Conservation (phyloP, 2,113 vertebrate genomes). For the Catharus fuscescens region DNA sequence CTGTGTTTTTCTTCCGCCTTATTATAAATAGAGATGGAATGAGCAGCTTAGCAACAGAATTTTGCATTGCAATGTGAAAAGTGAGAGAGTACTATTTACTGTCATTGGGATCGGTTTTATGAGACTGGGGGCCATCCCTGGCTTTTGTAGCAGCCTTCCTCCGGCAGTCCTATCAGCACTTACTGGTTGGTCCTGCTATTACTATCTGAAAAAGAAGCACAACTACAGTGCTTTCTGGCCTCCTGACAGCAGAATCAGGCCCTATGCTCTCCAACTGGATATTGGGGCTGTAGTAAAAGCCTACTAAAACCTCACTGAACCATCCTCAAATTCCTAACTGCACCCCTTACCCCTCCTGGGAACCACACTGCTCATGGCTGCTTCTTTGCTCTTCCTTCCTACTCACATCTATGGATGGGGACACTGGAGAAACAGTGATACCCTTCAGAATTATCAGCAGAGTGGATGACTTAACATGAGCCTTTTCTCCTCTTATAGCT, state of each 20-base stretch:
- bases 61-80: neutral
- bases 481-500: neutral
- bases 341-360: neutral
- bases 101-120: neutral
- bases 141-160: neutral
- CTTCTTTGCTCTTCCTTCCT: neutral
- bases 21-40: neutral
- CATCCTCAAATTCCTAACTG: neutral
- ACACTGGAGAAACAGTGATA: neutral
- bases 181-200: neutral
- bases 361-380: neutral
- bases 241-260: neutral
- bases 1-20: neutral
- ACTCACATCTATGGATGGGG: neutral
- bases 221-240: neutral
- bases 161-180: neutral
- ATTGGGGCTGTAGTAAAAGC: neutral
- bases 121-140: neutral
- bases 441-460: neutral
- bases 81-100: neutral
- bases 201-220: neutral
- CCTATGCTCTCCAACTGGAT: neutral
- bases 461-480: neutral
- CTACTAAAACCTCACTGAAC: neutral
- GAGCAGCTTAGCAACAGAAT: neutral